Conservation (phyloP, 2,113 vertebrate species). For the Athene noctua region DNA sequence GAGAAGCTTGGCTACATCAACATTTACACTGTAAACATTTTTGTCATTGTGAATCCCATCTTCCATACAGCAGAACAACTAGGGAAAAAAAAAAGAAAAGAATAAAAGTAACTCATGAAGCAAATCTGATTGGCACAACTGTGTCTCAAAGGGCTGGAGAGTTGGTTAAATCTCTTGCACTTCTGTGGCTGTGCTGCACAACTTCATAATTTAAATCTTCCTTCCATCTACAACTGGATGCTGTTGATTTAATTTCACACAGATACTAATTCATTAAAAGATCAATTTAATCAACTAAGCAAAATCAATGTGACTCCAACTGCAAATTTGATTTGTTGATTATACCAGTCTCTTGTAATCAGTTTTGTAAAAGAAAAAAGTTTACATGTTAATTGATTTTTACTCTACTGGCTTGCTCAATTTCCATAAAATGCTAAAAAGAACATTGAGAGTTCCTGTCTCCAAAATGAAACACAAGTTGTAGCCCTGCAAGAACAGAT, state of each 20-base stretch:
- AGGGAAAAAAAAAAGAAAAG: not conserved
- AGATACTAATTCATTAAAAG: constrained; percentile 40
- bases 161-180: not conserved
- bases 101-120: not conserved
- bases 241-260: constrained; percentile 33
- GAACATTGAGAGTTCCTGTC: not conserved
- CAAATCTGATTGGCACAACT: not conserved
- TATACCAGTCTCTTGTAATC: constrained; percentile 23
- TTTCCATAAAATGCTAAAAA: not conserved
- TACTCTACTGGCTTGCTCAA: not conserved
- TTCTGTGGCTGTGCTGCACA: not conserved
- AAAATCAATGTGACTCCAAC: constrained; percentile 18
- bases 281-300: constrained; percentile 32
- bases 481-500: not conserved
- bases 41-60: not conserved
- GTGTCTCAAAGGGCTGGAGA: not conserved
- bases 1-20: not conserved
- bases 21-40: not conserved
- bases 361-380: constrained; percentile 25
- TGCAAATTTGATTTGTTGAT: constrained; percentile 52
- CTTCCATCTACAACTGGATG: not conserved
- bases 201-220: constrained; percentile 10
- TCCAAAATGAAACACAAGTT: not conserved
- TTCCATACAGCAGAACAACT: not conserved
- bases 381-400: not conserved